These are phyloP conservation scores for Clostera curtula DNA, from an alignment of 2,888 invertebrate genomes.

Conservation along the genomic window DNA sequence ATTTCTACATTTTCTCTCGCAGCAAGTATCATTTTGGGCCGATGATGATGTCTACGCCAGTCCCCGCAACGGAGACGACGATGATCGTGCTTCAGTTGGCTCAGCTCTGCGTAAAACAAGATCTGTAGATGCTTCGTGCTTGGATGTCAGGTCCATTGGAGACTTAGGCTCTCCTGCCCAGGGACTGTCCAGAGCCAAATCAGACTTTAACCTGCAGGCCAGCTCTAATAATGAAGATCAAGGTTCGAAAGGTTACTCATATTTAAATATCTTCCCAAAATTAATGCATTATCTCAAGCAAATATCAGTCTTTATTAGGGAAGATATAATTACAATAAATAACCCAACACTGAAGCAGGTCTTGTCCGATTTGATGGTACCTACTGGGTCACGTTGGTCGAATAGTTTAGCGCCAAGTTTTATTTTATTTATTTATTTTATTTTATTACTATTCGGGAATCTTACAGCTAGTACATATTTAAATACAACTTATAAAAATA, in stretches of 20 bases:
- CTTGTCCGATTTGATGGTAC: no score
- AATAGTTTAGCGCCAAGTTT: no score
- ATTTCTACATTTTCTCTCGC: conserved; percentile 22
- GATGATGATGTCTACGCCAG: conserved; percentile 84
- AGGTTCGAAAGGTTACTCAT: conserved; percentile 68
- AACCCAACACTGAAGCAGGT: no score
- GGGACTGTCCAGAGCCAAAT: conserved; percentile 86
- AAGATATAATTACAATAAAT: no score
- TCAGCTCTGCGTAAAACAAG: conserved; percentile 90
- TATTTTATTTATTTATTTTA: neutral
- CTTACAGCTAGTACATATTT: no score
- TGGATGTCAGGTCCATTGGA: conserved; percentile 85
- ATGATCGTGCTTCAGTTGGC: conserved; percentile 82
- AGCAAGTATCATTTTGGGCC: conserved; percentile 88
- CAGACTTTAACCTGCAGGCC: conserved; percentile 89
- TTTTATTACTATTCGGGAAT: no score
- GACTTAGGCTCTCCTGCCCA: conserved; percentile 78
- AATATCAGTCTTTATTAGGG: no score
- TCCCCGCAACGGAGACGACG: conserved; percentile 79
- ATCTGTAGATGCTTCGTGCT: conserved; percentile 91
- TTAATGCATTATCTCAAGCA: no score
- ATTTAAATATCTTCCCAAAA: no score
- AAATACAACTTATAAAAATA: no score
- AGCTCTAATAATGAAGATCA: conserved; percentile 81
- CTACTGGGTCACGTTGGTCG: no score